Percentiles rank a stretch among this genome's conserved stretches.
Conservation (phyloP, 2,888 invertebrate species). For the Epiblema foenella region DNA sequence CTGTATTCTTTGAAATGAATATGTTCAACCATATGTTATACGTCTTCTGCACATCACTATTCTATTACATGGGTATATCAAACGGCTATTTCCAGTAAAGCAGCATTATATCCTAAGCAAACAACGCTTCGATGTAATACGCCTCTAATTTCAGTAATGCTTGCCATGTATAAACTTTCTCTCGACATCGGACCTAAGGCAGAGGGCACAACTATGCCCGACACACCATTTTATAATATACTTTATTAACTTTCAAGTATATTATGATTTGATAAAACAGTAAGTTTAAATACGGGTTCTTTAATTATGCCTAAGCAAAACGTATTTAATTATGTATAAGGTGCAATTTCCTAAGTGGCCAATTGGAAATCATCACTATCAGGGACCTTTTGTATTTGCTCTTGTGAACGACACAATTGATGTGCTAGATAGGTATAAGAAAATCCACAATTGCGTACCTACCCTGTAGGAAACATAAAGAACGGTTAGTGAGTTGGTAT, state of each 20-base stretch:
- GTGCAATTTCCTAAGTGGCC: neutral
- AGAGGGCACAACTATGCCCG: constrained; percentile 16
- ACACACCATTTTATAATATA: neutral
- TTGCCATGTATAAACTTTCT: constrained; percentile 44
- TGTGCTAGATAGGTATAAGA: too few species aligned
- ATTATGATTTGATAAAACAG: neutral
- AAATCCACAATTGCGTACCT: too few species aligned
- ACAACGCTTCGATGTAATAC: constrained; percentile 37
- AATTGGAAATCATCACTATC: too few species aligned
- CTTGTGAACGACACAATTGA: too few species aligned
- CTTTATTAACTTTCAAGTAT: neutral
- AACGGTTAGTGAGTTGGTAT: neutral
- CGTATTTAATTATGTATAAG: too few species aligned
- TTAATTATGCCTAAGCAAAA: neutral
- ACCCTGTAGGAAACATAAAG: neutral
- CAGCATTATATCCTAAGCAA: constrained; percentile 35
- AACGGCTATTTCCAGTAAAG: constrained; percentile 10
- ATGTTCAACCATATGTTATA: neutral
- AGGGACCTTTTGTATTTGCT: too few species aligned
- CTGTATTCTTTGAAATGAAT: too few species aligned
- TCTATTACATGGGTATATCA: neutral
- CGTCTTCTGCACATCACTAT: neutral
- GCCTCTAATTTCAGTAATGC: constrained; percentile 45
- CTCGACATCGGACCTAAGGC: constrained; percentile 31
- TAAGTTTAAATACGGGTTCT: too few species aligned